phyloP scores from a whole-genome alignment of 30 jellyfish, hydroid and myxozoan species.

The Morbakka virulenta region DNA sequence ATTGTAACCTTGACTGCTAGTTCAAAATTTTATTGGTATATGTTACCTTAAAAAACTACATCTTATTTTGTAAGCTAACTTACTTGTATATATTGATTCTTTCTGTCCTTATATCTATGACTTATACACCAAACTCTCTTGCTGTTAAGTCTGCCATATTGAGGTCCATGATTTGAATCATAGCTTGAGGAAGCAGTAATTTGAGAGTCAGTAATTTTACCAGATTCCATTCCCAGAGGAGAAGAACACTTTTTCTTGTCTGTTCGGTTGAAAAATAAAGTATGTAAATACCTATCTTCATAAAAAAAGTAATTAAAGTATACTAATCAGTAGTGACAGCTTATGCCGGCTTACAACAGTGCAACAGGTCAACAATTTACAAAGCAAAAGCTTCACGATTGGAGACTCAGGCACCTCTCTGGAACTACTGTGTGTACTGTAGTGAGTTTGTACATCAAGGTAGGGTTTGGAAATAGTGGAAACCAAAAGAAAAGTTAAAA shows the following conservation, averaged over 20 bases:
- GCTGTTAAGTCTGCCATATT: slow-evolving; percentile 24
- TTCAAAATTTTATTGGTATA: too few species aligned
- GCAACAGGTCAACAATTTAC: not conserved
- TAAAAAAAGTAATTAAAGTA: not conserved
- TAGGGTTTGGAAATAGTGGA: too few species aligned
- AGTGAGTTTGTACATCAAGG: too few species aligned
- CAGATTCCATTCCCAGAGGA: slow-evolving; percentile 49
- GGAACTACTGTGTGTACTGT: too few species aligned
- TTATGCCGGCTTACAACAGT: not conserved
- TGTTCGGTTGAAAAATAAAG: too few species aligned
- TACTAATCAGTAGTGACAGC: not conserved
- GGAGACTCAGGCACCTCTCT: too few species aligned
- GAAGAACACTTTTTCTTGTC: not conserved
- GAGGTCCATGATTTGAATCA: slow-evolving; percentile 38
- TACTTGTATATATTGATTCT: slow-evolving; percentile 27
- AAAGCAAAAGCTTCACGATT: not conserved
- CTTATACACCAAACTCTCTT: slow-evolving; percentile 40
- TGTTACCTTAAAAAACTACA: too few species aligned
- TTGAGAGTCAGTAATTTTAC: slow-evolving; percentile 12
- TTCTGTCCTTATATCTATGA: not conserved
- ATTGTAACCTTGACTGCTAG: too few species aligned
- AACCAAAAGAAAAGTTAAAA: too few species aligned
- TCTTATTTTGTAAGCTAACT: too few species aligned
- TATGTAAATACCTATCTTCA: too few species aligned
- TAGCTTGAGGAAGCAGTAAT: slow-evolving; percentile 50